Evolutionary conservation across 2,113 vertebrate genomes (phyloP).

Genomic region (Dendrocopos noguchii): DNA sequence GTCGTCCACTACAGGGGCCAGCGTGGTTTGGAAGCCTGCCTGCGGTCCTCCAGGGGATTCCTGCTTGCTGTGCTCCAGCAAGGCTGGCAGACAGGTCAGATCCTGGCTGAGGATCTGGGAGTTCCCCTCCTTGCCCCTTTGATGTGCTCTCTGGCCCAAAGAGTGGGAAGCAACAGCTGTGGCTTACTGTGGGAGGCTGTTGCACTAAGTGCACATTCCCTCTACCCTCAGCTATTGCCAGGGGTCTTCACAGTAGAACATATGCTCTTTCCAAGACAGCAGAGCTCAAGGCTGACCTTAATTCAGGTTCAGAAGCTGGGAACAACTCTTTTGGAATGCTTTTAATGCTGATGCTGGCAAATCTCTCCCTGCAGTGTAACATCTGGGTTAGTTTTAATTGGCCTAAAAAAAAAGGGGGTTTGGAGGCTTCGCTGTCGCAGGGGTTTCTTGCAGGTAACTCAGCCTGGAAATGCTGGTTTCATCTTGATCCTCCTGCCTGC

Average conservation of each 20-base stretch:
- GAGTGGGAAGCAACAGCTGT: not conserved
- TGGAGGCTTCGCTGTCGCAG: not conserved
- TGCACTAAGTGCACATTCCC: not conserved
- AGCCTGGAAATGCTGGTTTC: not conserved
- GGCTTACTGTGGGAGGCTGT: not conserved
- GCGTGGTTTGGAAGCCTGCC: not conserved
- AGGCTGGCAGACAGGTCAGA: not conserved
- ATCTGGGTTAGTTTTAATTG: not conserved
- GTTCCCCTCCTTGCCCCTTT: not conserved
- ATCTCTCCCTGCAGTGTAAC: not conserved
- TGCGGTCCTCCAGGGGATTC: not conserved
- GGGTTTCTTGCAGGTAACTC: not conserved
- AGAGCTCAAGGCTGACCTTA: not conserved
- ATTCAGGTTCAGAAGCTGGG: not conserved
- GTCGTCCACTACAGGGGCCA: not conserved
- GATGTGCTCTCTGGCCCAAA: not conserved
- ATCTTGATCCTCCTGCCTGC: not conserved
- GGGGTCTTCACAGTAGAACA: not conserved
- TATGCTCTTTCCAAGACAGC: not conserved
- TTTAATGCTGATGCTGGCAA: not conserved
- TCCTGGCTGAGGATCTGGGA: not conserved
- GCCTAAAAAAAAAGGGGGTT: not conserved
- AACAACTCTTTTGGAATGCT: not conserved
- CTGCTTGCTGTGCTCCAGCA: rapidly evolving
- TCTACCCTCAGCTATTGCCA: not conserved